Base-by-base conservation (phyloP, 1,140 invertebrate species). In the Rhagoletis pomonella region DNA sequence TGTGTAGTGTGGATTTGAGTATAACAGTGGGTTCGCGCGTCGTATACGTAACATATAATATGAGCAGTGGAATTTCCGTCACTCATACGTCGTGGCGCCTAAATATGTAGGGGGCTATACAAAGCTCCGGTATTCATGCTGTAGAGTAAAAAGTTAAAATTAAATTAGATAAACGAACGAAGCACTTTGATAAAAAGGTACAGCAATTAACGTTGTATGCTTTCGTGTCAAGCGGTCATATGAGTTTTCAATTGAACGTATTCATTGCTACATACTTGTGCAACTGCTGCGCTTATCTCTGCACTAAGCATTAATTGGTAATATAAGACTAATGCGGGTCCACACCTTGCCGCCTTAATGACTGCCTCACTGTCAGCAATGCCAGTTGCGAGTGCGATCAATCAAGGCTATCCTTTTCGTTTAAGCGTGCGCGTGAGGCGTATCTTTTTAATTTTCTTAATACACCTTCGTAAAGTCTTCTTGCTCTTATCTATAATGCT, bases 181-280 rank as follows among this genome's bases (percentile, higher is more conserved):
- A 1, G 50, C 4, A 55, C 60, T 12, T 6, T 62, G 17, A 62
- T 62, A 62, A 62, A 62, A 62, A 17, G n/a, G n/a, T 62, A 12
- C 3, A 62, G 29, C 64, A 67, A 19, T 55, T 1, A 1, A 55
- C 2, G 9, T 19, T 67, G 9, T 4, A 14, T 4, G 12, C 42
- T 19, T 73, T 81, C 73, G 47, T 81, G 73, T 29, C 73, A 55
- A 81, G 6, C 12, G 73, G 73, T 19, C 5, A 81, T 81, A 81
- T 81, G 73, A 2, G 17, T 9, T 55, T 81, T 81, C 0, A 81
- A 81, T 81, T 81, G 17, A 55, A 81, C n/a, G 4, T 62, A 3
- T 62, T 62, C 12, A 12, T 62, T 62, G 4, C 60, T 62, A 4
- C 2, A 62, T n/a, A 62, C 60, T 62, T 62, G n/a, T n/a, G n/a